Conservation (phyloP, 1,140 invertebrate species). For the Neelides sp. region DNA sequence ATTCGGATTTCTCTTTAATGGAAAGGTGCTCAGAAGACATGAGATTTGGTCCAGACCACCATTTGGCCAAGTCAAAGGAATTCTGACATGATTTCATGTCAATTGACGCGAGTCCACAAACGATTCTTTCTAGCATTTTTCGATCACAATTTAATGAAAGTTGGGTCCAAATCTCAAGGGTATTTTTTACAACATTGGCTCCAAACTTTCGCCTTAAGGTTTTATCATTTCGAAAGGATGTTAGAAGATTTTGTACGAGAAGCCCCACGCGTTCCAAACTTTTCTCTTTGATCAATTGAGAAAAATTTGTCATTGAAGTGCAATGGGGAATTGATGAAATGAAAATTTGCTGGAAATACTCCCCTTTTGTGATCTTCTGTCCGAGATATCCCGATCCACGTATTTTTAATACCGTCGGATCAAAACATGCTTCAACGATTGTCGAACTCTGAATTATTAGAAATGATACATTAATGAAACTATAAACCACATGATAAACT, state of each 20-base stretch:
- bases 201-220: conserved; percentile 12
- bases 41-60: conserved; percentile 20
- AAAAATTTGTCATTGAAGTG: conserved; percentile 10
- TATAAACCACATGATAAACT: too few relatives aligned
- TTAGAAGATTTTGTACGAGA: conserved; percentile 6
- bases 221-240: conserved; percentile 3
- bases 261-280: conserved; percentile 13
- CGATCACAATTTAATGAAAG: conserved; percentile 19
- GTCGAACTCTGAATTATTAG: too few relatives aligned
- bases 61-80: conserved; percentile 11
- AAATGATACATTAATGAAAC: too few relatives aligned
- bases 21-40: conserved; percentile 3
- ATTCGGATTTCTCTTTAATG: conserved; percentile 20
- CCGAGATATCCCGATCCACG: too few relatives aligned
- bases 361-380: conserved; percentile 18
- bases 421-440: conserved; percentile 13
- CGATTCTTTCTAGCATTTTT: conserved; percentile 8
- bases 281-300: background rate
- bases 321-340: conserved; percentile 6
- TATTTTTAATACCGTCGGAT: too few relatives aligned
- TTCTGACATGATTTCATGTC: conserved; percentile 11
- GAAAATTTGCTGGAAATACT: conserved; percentile 17
- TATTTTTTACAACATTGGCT: conserved; percentile 9
- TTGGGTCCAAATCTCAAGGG: conserved; percentile 15
- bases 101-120: conserved; percentile 20